phyloP scores from a whole-genome alignment of 2,113 vertebrate species.

The Chamaea fasciata region DNA sequence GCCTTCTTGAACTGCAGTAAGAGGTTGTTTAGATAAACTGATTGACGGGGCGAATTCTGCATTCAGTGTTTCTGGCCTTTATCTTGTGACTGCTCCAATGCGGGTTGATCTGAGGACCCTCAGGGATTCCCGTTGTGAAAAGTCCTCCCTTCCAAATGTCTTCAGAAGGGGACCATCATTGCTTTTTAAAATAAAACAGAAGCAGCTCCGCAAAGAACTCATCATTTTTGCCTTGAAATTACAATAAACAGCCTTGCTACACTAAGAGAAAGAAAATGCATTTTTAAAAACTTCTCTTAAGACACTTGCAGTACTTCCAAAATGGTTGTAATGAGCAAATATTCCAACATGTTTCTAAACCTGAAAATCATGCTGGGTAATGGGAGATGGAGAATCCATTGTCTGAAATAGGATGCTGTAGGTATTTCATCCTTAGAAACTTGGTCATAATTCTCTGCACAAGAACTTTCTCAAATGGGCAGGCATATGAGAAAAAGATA shows the following conservation, averaged over 20 bases:
- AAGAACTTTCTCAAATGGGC: neutral
- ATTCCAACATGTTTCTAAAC: neutral
- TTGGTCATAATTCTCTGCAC: neutral
- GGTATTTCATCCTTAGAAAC: neutral
- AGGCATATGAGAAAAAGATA: neutral
- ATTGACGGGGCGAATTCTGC: neutral
- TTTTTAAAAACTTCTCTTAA: neutral
- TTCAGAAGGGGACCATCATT: neutral
- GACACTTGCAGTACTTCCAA: neutral
- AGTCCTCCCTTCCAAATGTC: neutral
- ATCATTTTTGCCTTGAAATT: neutral
- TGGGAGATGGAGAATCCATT: neutral
- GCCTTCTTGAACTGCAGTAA: neutral
- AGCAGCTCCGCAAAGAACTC: neutral
- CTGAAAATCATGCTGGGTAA: neutral
- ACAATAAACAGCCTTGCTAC: neutral
- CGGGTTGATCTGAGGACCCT: neutral
- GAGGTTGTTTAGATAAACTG: constrained; percentile 28
- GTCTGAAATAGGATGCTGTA: neutral
- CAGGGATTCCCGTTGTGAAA: neutral
- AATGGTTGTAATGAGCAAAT: neutral
- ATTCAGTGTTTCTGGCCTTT: neutral
- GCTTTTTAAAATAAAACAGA: neutral
- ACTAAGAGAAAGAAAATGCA: neutral
- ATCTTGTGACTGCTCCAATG: neutral